Evolutionary conservation across 2,113 vertebrate species (phyloP), one percentile per base, ranked within the genome.

Genomic region (Polypterus bichir): DNA sequence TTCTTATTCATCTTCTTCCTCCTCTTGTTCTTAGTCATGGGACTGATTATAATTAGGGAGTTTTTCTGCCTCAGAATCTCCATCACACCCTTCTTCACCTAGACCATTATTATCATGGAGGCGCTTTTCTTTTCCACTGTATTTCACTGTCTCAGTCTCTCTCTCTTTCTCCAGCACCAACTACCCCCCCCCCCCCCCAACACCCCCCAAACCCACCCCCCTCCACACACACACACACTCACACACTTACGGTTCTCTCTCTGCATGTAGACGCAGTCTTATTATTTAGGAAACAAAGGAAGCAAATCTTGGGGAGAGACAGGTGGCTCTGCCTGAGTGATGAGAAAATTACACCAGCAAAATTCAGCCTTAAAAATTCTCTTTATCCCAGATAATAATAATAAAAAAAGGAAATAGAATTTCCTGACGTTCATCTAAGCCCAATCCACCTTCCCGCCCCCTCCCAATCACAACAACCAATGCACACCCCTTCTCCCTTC

Each of bases 211-310:
- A 54, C 48, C 69, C 71, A 65, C 75, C 72, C 74, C 63, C 52
- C 62, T 73, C 69, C 66, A 7, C n/a, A 3, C 7, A 57, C 61
- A 57, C 61, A 66, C 64, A 63, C 59, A 11, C 48, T 45, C 58
- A 49, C 60, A 47, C 63, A 49, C 52, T 27, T 27, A 27, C 27
- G 27, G 27, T 27, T 48, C 65, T 69, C 70, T 66, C 74, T 79
- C 71, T 6, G 57, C 68, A 74, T 77, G 65, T 61, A 70, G 67
- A 80, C 70, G 71, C 74, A 67, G 70, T 63, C 73, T 77, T 82
- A 79, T 83, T 81, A 82, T 79, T 78, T 67, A 71, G 73, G 76
- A 85, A 79, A 85, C 83, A 84, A 83, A 83, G 72, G 77, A 79
- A 76, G 66, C 67, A 69, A 74, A 69, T 77, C 74, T 75, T 69